These are phyloP conservation scores for Holocentrus rufus DNA, from an alignment of 2,797 vertebrate species.

Conservation along the genomic window DNA sequence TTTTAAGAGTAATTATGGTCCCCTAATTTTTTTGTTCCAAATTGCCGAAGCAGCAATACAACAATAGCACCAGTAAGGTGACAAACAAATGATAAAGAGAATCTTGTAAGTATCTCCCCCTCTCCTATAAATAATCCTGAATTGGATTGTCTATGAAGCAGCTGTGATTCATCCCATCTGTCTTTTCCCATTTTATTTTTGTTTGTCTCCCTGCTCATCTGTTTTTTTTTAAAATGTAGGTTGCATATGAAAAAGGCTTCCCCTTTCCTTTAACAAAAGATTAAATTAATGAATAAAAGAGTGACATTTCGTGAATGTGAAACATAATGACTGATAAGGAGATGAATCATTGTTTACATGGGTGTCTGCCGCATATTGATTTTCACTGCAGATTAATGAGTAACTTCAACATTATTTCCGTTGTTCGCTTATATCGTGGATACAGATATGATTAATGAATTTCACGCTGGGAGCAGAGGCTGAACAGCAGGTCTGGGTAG, in stretches of 20 bases:
- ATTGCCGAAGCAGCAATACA: neutral
- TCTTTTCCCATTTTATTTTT: neutral
- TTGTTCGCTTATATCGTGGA: neutral
- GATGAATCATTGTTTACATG: neutral
- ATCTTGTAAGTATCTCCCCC: too few species aligned
- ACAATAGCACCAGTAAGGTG: slow-evolving; percentile 1
- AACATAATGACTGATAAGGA: neutral
- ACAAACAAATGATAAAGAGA: too few species aligned
- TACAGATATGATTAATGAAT: neutral
- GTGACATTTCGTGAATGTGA: neutral
- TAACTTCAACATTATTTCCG: neutral
- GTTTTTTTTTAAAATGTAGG: too few species aligned
- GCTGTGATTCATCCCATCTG: neutral
- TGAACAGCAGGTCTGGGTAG: neutral
- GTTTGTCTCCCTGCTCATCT: neutral
- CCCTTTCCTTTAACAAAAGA: neutral
- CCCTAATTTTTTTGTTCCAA: neutral
- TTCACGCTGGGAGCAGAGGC: neutral
- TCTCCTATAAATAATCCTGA: neutral
- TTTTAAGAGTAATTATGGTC: neutral
- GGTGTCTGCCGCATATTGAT: neutral
- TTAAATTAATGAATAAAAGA: neutral
- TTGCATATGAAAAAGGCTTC: neutral
- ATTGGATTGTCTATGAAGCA: slow-evolving; percentile 9
- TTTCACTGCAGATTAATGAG: neutral